A percentile compares a stretch with the other conserved stretches of the same genome.
These are phyloP conservation scores for Smittia sp. DNA, from an alignment of 2,888 invertebrate species.

Conservation along the genomic window DNA sequence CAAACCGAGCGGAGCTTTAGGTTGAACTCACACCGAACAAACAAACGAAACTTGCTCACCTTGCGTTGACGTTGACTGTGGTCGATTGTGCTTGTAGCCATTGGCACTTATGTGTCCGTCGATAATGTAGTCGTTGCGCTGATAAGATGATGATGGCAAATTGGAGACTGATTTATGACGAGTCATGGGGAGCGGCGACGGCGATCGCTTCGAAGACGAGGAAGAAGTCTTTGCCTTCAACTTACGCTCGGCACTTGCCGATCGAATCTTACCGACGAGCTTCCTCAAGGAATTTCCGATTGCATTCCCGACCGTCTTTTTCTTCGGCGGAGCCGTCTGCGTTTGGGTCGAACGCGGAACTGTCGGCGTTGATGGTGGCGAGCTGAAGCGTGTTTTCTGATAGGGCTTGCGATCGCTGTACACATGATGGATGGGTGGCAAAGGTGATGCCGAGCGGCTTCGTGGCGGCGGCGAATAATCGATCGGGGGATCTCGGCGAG, in stretches of 20 bases:
- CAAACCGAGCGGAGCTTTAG: not conserved
- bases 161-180: slow-evolving; percentile 48
- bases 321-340: slow-evolving; percentile 49
- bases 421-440: slow-evolving; percentile 48
- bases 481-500: slow-evolving; percentile 64
- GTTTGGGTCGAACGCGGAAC: slow-evolving; percentile 51
- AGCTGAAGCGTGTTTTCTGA: slow-evolving; percentile 67
- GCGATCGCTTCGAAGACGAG: slow-evolving; percentile 59
- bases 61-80: slow-evolving; percentile 43
- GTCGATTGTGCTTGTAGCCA: slow-evolving; percentile 42
- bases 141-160: slow-evolving; percentile 55
- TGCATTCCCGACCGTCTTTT: slow-evolving; percentile 58
- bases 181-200: slow-evolving; percentile 51
- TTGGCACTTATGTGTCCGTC: slow-evolving; percentile 50
- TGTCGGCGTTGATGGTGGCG: slow-evolving; percentile 45
- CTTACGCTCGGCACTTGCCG: slow-evolving; percentile 67
- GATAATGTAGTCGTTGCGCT: slow-evolving; percentile 53
- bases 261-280: slow-evolving; percentile 77
- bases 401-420: slow-evolving; percentile 57
- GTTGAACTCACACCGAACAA: not conserved
- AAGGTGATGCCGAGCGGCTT: slow-evolving; percentile 50
- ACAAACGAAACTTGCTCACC: slow-evolving; percentile 24
- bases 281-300: slow-evolving; percentile 80
- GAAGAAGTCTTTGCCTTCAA: slow-evolving; percentile 57
- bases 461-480: slow-evolving; percentile 66